Evolutionary conservation across 2,888 invertebrate species (phyloP).

Genomic region (Liopterus haemorrhoidalis): DNA sequence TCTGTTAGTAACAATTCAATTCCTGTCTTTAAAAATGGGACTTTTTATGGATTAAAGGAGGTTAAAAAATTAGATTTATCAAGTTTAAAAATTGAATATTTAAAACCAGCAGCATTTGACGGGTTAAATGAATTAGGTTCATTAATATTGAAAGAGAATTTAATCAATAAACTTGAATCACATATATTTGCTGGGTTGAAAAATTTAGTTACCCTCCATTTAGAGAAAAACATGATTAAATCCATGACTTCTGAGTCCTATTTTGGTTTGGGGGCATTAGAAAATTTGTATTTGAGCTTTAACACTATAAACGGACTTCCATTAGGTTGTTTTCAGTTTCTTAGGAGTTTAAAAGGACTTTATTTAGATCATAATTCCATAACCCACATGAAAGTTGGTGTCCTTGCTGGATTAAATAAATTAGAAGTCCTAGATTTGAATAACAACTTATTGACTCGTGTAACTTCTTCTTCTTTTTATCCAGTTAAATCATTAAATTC

Average conservation of each 20-base stretch:
- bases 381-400: constrained; percentile 6
- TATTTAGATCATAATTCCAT: constrained; percentile 19
- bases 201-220: constrained; percentile 18
- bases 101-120: constrained; percentile 22
- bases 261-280: constrained; percentile 17
- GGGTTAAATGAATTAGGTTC: constrained; percentile 21
- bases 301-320: constrained; percentile 21
- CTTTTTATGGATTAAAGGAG: constrained; percentile 22
- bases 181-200: constrained; percentile 24
- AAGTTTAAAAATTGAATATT: constrained; percentile 23
- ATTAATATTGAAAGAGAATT: constrained; percentile 24
- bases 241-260: constrained; percentile 20
- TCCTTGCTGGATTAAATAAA: constrained; percentile 18
- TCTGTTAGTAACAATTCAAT: constrained; percentile 19
- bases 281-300: constrained; percentile 11
- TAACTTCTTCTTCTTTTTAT: constrained; percentile 13
- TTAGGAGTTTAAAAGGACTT: constrained; percentile 14
- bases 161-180: constrained; percentile 20
- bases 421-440: constrained; percentile 19
- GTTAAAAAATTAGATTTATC: constrained; percentile 24
- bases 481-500: constrained; percentile 10
- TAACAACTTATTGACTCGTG: constrained; percentile 19
- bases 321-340: constrained; percentile 13
- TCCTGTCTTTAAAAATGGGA: constrained; percentile 18
- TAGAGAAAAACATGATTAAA: constrained; percentile 23